Evolutionary conservation across 2,113 vertebrate genomes (phyloP).

Genomic region (Charadrius vociferus): DNA sequence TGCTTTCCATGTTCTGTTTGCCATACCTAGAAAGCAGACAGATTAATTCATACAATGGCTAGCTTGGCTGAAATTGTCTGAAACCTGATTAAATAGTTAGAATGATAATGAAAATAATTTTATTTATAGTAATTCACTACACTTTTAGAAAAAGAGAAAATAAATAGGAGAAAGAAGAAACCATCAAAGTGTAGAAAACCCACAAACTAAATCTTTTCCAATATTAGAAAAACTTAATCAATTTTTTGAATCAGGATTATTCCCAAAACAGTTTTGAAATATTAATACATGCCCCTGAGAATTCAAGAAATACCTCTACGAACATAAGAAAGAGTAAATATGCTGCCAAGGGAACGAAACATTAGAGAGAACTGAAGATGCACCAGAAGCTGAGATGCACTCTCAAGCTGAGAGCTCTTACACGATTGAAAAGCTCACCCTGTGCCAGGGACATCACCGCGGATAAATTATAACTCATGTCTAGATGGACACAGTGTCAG

Average conservation of each 20-base stretch:
- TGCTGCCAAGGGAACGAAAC: not conserved
- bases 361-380: not conserved
- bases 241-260: not conserved
- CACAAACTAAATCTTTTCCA: not conserved
- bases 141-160: not conserved
- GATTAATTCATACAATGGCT: not conserved
- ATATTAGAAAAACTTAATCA: not conserved
- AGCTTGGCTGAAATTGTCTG: not conserved
- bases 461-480: not conserved
- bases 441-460: not conserved
- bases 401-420: not conserved
- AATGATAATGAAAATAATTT: not conserved
- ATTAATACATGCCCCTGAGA: not conserved
- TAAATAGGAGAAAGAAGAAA: not conserved
- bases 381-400: not conserved
- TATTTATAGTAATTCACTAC: not conserved
- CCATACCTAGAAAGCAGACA: not conserved
- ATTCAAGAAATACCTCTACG: not conserved
- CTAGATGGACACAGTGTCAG: not conserved
- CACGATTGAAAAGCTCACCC: not conserved
- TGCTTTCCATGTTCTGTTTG: not conserved
- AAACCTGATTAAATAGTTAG: not conserved
- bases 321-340: not conserved
- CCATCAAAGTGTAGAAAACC: accelerated
- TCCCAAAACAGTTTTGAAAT: not conserved